phyloP scores from a whole-genome alignment of 2,113 vertebrate genomes.

The Paramormyrops kingsleyae region DNA sequence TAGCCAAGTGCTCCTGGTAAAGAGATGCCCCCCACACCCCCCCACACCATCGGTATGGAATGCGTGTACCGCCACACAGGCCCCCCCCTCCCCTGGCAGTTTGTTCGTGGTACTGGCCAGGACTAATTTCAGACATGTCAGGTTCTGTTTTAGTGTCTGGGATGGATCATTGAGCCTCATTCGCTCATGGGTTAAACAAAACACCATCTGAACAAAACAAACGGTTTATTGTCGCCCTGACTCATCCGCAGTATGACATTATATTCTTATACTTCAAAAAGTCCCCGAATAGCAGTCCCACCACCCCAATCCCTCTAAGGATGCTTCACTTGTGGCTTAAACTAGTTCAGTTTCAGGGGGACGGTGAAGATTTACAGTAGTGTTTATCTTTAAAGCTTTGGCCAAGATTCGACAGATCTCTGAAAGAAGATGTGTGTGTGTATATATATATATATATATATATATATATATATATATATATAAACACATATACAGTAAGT shows the following conservation, averaged over 20 bases:
- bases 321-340: not conserved
- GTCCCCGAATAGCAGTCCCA: not conserved
- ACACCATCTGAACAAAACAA: not conserved
- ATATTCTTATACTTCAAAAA: slow-evolving; percentile 1
- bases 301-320: not conserved
- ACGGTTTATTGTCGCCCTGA: not conserved
- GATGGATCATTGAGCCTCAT: not conserved
- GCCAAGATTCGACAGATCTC: not conserved
- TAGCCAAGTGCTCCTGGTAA: not conserved
- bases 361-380: not conserved
- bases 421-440: not conserved
- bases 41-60: not conserved
- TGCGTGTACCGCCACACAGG: too few species aligned
- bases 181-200: not conserved
- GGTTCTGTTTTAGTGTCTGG: not conserved
- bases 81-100: not conserved
- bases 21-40: not conserved
- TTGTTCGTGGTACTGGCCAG: not conserved
- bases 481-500: too few species aligned
- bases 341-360: slow-evolving; percentile 1
- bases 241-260: not conserved
- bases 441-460: not conserved
- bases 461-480: too few species aligned
- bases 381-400: not conserved
- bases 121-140: not conserved